These are phyloP conservation scores for Cinara cedri DNA, from an alignment of 2,888 invertebrate species.

Conservation along the genomic window DNA sequence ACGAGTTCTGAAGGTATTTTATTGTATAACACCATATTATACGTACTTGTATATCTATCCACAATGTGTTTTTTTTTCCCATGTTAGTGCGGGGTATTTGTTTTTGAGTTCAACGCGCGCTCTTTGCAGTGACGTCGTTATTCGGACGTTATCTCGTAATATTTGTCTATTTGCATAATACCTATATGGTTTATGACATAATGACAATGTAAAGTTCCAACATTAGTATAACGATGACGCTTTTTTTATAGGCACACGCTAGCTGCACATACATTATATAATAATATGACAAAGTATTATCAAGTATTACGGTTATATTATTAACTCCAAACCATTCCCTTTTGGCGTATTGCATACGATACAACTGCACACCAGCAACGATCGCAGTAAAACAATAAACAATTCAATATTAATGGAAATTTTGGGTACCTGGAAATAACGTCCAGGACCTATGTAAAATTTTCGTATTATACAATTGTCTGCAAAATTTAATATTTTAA, in stretches of 20 bases:
- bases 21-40: no score
- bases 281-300: background rate
- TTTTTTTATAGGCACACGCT: no score
- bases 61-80: no score
- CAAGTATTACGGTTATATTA: background rate
- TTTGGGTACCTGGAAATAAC: no score
- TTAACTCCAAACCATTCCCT: background rate
- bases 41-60: no score
- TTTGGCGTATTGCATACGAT: background rate
- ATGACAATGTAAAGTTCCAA: conserved; percentile 33
- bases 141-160: background rate
- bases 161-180: background rate
- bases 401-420: no score
- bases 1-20: no score
- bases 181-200: conserved; percentile 21
- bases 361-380: background rate
- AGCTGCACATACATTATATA: background rate
- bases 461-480: no score
- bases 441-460: no score
- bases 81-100: no score
- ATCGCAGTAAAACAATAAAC: background rate
- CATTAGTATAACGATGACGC: background rate
- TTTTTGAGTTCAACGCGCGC: no score
- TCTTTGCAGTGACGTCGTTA: background rate
- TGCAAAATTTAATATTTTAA: no score